Conservation (phyloP, 2,888 invertebrate genomes). For the Lordiphosa fenestrarum region DNA sequence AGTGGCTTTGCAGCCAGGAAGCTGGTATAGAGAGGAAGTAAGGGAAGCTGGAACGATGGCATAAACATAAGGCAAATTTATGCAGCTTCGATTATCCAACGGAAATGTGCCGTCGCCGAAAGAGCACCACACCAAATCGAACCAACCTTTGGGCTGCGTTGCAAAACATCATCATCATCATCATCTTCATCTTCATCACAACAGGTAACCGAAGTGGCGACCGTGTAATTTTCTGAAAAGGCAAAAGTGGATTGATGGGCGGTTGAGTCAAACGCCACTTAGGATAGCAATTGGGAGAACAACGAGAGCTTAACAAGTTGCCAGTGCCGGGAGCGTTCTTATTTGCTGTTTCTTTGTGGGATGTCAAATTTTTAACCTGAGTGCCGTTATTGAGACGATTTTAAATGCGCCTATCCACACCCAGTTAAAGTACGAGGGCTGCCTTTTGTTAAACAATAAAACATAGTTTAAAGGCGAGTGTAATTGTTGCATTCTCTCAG, state of each 20-base stretch:
- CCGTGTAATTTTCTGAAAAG: constrained; percentile 24
- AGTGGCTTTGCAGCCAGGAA: constrained; percentile 22
- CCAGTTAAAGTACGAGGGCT: constrained; percentile 2
- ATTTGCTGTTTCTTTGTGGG: constrained; percentile 16
- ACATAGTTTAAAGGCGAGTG: too few species aligned
- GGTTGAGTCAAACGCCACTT: constrained; percentile 50
- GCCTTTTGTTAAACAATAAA: too few species aligned
- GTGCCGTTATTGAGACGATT: constrained; percentile 38
- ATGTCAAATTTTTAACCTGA: constrained; percentile 34
- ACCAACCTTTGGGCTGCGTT: constrained; percentile 28
- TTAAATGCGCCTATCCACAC: constrained; percentile 51
- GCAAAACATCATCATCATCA: not conserved
- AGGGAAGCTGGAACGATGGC: constrained; percentile 17
- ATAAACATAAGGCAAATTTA: constrained; percentile 38
- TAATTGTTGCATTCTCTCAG: too few species aligned
- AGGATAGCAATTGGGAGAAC: constrained; percentile 65
- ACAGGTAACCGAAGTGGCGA: constrained; percentile 44
- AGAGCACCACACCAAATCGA: constrained; percentile 29
- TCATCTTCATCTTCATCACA: constrained; percentile 29
- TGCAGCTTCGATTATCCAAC: constrained; percentile 39
- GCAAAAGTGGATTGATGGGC: constrained; percentile 6
- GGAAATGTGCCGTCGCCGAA: constrained; percentile 25
- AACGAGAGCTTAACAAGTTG: constrained; percentile 71
- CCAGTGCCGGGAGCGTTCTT: constrained; percentile 32
- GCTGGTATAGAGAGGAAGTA: not conserved